These are phyloP conservation scores for Carassius gibelio DNA, from an alignment of 2,113 vertebrate genomes.

Conservation along the genomic window DNA sequence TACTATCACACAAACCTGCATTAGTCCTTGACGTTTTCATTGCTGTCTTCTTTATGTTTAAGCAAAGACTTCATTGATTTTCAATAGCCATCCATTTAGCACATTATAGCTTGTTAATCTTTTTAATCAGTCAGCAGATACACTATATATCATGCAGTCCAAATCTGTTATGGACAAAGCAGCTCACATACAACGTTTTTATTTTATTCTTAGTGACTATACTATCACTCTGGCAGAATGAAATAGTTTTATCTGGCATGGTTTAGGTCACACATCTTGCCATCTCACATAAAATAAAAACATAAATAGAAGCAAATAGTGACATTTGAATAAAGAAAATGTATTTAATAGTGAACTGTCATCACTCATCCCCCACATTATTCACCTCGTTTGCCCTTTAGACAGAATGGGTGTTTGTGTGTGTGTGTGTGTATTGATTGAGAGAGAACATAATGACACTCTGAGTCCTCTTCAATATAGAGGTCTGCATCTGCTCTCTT, in stretches of 20 bases:
- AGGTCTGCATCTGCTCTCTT: constrained; percentile 54
- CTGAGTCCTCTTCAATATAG: constrained; percentile 56
- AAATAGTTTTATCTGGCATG: not conserved
- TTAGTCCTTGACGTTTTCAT: not conserved
- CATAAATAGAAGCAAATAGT: not conserved
- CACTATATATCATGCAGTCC: not conserved
- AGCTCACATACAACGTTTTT: too few species aligned
- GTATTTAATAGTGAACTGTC: constrained; percentile 43
- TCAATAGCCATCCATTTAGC: not conserved
- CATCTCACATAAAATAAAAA: not conserved
- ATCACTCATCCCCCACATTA: constrained; percentile 41
- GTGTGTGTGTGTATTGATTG: constrained; percentile 44
- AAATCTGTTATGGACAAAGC: not conserved
- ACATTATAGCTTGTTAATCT: not conserved
- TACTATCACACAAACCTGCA: not conserved
- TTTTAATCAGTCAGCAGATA: not conserved
- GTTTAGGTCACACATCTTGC: not conserved
- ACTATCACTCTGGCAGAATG: not conserved
- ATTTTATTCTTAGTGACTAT: not conserved
- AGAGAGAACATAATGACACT: constrained; percentile 56
- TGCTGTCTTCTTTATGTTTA: not conserved
- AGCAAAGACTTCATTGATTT: not conserved
- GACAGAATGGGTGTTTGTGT: constrained; percentile 52
- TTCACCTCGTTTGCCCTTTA: constrained; percentile 51
- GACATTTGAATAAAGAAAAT: not conserved